Conservation (phyloP, 1,140 invertebrate genomes). For the Onthophagus taurus region DNA sequence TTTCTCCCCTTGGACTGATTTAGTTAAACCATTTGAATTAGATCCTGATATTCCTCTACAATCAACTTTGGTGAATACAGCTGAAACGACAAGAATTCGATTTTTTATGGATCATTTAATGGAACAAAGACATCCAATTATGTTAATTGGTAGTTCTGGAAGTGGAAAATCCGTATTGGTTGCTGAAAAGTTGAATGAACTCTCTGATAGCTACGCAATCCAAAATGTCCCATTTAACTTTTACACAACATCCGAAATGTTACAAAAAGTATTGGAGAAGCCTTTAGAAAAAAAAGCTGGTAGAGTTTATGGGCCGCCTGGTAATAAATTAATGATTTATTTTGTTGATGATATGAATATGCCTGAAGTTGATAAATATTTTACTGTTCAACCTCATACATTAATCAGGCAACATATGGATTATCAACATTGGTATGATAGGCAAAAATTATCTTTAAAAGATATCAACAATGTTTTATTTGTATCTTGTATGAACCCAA, state of each 20-base stretch:
- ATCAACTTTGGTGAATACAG: conserved; percentile 75
- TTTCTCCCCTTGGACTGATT: conserved; percentile 78
- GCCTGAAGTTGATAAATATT: conserved; percentile 92
- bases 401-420: conserved; percentile 90
- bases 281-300: conserved; percentile 93
- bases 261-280: conserved; percentile 85
- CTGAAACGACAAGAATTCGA: conserved; percentile 78
- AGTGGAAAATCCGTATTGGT: conserved; percentile 82
- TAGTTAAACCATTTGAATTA: conserved; percentile 65
- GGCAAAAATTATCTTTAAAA: conserved; percentile 76
- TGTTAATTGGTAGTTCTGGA: conserved; percentile 83
- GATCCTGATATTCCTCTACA: conserved; percentile 73
- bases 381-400: conserved; percentile 92
- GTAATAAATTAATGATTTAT: conserved; percentile 83
- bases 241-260: conserved; percentile 91
- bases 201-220: conserved; percentile 71
- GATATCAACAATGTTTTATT: conserved; percentile 93
- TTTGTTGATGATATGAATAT: conserved; percentile 97
- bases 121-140: conserved; percentile 69
- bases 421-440: conserved; percentile 90
- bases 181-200: conserved; percentile 65
- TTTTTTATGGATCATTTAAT: conserved; percentile 87
- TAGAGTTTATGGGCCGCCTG: conserved; percentile 84
- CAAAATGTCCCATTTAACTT: conserved; percentile 91
- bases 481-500: conserved; percentile 93